A percentile compares a stretch with the other conserved stretches of the same genome.
Conservation (phyloP, 2,113 vertebrate species). For the Ivindomyrus marchei region DNA sequence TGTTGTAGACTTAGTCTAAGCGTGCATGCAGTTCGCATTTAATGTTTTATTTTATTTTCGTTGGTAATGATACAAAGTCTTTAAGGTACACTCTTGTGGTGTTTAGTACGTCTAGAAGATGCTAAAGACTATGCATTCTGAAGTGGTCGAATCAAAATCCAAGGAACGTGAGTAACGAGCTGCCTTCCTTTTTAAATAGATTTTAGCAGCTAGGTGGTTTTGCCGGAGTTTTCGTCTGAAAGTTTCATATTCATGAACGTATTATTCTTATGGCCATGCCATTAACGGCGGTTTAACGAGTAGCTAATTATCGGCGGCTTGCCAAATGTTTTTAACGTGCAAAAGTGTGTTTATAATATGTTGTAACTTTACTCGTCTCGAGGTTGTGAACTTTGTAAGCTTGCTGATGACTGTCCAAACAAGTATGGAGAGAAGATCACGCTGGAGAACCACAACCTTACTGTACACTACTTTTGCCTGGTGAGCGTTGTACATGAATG, state of each 20-base stretch:
- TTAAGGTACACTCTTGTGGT: background rate
- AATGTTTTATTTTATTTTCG: background rate
- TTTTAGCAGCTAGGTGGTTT: background rate
- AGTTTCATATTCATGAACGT: background rate
- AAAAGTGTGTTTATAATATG: background rate
- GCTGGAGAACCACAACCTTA: constrained; percentile 64
- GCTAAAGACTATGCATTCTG: background rate
- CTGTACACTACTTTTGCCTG: constrained; percentile 89
- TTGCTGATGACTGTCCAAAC: constrained; percentile 73
- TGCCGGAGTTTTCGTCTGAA: background rate
- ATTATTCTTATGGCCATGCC: background rate
- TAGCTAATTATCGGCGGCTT: background rate
- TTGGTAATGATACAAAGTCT: background rate
- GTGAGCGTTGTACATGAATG: constrained; percentile 55
- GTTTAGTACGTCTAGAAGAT: background rate
- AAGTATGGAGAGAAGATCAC: constrained; percentile 85
- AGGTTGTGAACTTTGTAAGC: constrained; percentile 82
- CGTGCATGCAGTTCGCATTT: background rate
- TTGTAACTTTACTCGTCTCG: constrained; percentile 26
- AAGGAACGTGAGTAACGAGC: constrained; percentile 1
- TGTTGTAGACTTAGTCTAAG: background rate
- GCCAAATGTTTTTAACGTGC: background rate
- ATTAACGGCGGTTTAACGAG: background rate
- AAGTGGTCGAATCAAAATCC: background rate
- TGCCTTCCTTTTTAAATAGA: background rate